phyloP scores from a whole-genome alignment of 2,113 vertebrate genomes.

The Psettodes erumei region DNA sequence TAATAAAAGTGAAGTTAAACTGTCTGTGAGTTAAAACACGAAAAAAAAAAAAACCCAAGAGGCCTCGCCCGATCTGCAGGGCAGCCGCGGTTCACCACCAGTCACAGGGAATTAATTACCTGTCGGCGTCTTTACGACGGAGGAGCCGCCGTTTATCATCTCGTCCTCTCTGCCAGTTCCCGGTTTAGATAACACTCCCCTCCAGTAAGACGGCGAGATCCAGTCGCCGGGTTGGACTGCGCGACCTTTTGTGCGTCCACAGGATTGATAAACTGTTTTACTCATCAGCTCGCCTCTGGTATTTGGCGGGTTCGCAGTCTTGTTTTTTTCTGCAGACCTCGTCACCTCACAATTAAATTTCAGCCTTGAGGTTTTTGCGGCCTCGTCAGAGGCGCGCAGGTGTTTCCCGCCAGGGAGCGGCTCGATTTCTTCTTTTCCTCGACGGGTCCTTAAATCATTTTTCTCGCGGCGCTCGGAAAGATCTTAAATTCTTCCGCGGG shows the following conservation, averaged over 20 bases:
- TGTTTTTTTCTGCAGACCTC: neutral
- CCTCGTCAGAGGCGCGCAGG: conserved; percentile 21
- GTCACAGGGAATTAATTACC: too few species aligned
- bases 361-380: conserved; percentile 43
- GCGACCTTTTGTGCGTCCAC: neutral
- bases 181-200: too few species aligned
- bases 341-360: conserved; percentile 33
- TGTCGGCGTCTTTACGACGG: too few species aligned
- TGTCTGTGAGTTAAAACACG: too few species aligned
- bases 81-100: too few species aligned
- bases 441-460: conserved; percentile 37
- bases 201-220: too few species aligned
- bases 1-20: too few species aligned
- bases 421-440: conserved; percentile 40
- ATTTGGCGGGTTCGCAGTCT: neutral
- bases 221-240: too few species aligned
- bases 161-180: too few species aligned
- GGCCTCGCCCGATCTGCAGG: too few species aligned
- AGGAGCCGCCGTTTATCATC: too few species aligned
- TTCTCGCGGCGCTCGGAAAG: conserved; percentile 28
- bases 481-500: conserved; percentile 14
- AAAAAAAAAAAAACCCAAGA: too few species aligned
- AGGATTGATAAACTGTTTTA: neutral
- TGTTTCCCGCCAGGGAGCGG: conserved; percentile 45
- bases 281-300: neutral